Percentiles rank a stretch among this genome's conserved stretches.
Conservation (phyloP, 2,797 vertebrate genomes). For the Eulemur mongoz region DNA sequence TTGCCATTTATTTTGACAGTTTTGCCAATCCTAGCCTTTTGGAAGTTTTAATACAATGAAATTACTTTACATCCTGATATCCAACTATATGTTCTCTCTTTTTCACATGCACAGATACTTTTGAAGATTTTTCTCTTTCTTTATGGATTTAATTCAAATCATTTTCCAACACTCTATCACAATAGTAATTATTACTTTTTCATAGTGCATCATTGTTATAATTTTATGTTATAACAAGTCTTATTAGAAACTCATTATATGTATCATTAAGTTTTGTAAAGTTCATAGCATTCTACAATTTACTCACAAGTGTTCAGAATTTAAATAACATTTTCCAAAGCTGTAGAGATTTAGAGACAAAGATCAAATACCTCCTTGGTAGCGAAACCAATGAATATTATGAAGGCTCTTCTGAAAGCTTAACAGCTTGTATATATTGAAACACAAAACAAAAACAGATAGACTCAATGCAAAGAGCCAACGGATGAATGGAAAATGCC, state of each 20-base stretch:
- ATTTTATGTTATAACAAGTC: not conserved
- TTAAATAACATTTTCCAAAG: not conserved
- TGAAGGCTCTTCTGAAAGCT: not conserved
- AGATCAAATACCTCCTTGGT: not conserved
- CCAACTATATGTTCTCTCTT: not conserved
- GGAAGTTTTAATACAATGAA: not conserved
- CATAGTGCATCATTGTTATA: not conserved
- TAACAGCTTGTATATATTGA: not conserved
- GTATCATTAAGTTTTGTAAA: not conserved
- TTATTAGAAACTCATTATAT: not conserved
- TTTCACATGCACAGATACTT: not conserved
- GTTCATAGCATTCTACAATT: not conserved
- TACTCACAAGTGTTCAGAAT: conserved; percentile 24
- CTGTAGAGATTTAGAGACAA: not conserved
- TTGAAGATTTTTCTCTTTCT: not conserved
- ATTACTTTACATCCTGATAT: not conserved
- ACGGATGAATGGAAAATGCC: not conserved
- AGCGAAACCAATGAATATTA: not conserved
- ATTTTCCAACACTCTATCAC: not conserved
- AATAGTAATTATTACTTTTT: not conserved
- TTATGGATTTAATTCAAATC: conserved; percentile 29
- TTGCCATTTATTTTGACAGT: not conserved
- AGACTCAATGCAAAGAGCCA: not conserved
- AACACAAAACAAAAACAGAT: not conserved
- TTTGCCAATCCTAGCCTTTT: not conserved